Base-by-base conservation (phyloP, 2,797 vertebrate species). In the Microhierax caerulescens region DNA sequence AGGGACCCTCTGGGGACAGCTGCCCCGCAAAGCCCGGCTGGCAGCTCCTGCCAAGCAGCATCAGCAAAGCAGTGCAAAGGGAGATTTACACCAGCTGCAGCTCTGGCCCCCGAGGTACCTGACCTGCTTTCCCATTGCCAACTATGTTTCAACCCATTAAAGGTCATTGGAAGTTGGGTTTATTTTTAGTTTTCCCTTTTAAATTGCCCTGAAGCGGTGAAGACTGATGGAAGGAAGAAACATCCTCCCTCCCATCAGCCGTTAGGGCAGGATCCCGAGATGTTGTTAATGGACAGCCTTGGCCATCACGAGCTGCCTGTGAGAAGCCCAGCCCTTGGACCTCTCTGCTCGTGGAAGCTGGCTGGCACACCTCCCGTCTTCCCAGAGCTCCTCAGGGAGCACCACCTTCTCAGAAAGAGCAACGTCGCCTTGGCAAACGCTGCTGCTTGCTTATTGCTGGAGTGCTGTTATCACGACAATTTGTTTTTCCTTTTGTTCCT, bases 111-210 rank as follows among this genome's bases (percentile, higher is more conserved):
- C 1, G 9, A 85, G 89, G 45, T 64, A 13, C 53, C 87, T 90
- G 94, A 86, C 87, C 87, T 72, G 78, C 72, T 96, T 87, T 61
- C 75, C 76, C 79, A 5, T 68, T 63, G 72, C 85, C 79, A 82
- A 13, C 77, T 73, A 36, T 32, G 63, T 17, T 92, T 63, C 87
- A 64, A 50, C 72, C 75, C 85, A 13, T 12, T 73, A 10, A 67
- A 88, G 95, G 89, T 48, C 91, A 86, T 61, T 5, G 27, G 76
- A 84, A 73, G 45, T 65, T 34, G 1, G 54, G 69, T 37, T n/a
- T 84, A 60, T 59, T 90, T 81, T 51, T 78, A 36, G 22, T 90
- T 94, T 84, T 90, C 85, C 61, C 72, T 94, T 83, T 75, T 47
- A 61, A 70, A 56, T 19, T 48, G 27, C 45, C 78, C 75, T 17